phyloP scores from a whole-genome alignment of 2,113 vertebrate species.

The Hystrix cristata region DNA sequence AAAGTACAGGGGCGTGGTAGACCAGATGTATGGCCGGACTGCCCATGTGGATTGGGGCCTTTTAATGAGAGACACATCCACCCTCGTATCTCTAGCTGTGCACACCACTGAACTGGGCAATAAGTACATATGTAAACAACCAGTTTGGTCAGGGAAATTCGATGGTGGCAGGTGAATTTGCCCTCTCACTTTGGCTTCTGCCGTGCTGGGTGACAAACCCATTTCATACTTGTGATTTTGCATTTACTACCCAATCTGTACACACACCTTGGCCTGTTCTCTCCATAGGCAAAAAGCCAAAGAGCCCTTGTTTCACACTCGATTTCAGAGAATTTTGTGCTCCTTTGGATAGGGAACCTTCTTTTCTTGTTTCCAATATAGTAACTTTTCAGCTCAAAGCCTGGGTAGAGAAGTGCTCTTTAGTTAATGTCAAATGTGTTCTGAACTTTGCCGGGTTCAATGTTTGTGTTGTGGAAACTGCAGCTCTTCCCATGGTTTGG shows the following conservation, averaged over 20 bases:
- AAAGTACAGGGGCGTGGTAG: neutral
- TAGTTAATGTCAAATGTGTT: slow-evolving; percentile 57
- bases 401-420: slow-evolving; percentile 13
- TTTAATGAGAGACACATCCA: neutral
- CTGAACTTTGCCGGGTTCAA: slow-evolving; percentile 24
- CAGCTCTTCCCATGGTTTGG: slow-evolving; percentile 58
- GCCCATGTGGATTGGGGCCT: neutral
- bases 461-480: slow-evolving; percentile 69
- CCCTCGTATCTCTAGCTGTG: neutral
- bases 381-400: slow-evolving; percentile 1
- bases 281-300: neutral
- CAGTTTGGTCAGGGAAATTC: neutral
- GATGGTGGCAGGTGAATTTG: neutral
- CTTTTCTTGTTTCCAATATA: slow-evolving; percentile 37
- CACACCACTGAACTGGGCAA: neutral
- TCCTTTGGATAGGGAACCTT: neutral
- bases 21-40: neutral
- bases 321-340: neutral
- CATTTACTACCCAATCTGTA: neutral
- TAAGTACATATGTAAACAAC: neutral
- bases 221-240: neutral
- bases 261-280: neutral
- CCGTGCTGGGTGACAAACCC: neutral
- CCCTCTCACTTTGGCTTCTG: neutral
- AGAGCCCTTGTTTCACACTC: neutral